Percentiles rank a stretch among this genome's conserved stretches.
phyloP scores from a whole-genome alignment of 2,888 invertebrate genomes.

The Venustoraphidia nigricollis region DNA sequence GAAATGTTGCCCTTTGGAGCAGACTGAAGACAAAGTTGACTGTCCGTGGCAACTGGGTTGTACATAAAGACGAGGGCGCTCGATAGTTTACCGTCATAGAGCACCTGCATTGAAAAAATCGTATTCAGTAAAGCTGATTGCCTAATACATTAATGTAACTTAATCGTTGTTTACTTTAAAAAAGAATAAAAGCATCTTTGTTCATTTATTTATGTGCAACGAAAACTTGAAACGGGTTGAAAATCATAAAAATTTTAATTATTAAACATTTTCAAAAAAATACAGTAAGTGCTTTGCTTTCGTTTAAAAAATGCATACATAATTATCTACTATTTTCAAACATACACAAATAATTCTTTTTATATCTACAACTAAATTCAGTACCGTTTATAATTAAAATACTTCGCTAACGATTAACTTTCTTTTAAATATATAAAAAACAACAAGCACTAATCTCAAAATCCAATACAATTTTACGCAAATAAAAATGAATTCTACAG shows the following conservation, averaged over 20 bases:
- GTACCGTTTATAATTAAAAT: no score
- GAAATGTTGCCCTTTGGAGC: conserved; percentile 95
- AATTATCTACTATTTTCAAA: no score
- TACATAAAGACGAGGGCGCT: conserved; percentile 98
- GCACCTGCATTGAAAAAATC: conserved; percentile 47
- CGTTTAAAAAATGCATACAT: no score
- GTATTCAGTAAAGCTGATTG: background rate
- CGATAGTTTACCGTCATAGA: conserved; percentile 96
- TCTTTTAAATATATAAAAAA: background rate
- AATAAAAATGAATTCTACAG: conserved; percentile 2
- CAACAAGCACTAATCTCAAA: background rate
- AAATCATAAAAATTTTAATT: background rate
- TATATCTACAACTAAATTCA: no score
- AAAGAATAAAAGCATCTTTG: background rate
- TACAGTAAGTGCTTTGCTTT: no score
- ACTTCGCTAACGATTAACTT: no score
- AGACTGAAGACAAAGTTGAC: conserved; percentile 94
- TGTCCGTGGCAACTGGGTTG: conserved; percentile 98
- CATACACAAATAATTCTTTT: no score
- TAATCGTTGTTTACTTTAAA: background rate
- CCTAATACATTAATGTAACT: background rate
- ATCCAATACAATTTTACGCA: conserved; percentile 3
- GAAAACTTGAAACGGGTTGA: background rate
- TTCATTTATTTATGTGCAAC: background rate
- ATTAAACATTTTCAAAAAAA: background rate